Evolutionary conservation across 2,113 vertebrate species (phyloP).

Genomic region (Chamaetylas fuelleborni): DNA sequence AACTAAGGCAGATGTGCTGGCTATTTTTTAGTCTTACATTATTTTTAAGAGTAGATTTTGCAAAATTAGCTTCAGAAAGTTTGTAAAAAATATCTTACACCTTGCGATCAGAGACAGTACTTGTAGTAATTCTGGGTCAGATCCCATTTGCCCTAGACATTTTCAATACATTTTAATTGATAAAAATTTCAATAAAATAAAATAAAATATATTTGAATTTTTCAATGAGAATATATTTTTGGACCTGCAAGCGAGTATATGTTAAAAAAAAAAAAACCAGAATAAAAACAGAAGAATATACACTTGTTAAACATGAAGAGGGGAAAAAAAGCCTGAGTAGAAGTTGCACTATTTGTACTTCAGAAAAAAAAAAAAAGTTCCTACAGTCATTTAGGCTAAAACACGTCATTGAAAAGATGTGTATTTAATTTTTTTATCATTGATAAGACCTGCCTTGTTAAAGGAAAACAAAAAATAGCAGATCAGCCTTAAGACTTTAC

Average conservation of each 20-base stretch:
- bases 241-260: not conserved
- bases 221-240: not conserved
- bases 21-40: not conserved
- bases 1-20: not conserved
- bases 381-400: not conserved
- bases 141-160: not conserved
- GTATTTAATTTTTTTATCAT: not conserved
- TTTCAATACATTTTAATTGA: not conserved
- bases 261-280: not conserved
- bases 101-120: not conserved
- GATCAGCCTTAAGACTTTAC: not conserved
- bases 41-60: not conserved
- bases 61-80: not conserved
- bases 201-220: not conserved
- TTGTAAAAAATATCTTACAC: not conserved
- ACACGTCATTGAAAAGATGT: not conserved
- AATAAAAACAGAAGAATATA: not conserved
- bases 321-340: not conserved
- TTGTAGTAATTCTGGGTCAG: not conserved
- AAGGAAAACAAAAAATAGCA: not conserved
- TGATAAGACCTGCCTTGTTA: not conserved
- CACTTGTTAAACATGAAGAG: not conserved
- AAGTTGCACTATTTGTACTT: not conserved
- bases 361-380: not conserved
- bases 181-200: not conserved